Base-by-base conservation (phyloP, 2,797 vertebrate species). In the Hoplostethus atlanticus region DNA sequence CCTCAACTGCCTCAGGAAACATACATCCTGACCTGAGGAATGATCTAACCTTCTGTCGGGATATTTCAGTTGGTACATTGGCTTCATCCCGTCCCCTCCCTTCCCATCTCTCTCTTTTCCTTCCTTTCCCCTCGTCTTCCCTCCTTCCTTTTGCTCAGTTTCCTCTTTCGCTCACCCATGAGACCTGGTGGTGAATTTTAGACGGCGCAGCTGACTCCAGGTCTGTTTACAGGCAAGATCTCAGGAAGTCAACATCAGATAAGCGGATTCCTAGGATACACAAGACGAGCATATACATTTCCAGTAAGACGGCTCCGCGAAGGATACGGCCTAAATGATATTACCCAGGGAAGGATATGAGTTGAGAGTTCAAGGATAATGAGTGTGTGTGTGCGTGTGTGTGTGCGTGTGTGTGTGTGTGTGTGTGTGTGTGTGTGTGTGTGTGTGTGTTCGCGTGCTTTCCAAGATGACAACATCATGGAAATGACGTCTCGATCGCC, bases 171-270 rank as follows among this genome's bases (percentile, higher is more conserved):
- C 67, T 85, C 77, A 87, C 87, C 86, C 89, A 58, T 67, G 84
- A 89, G 87, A 77, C 76, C 60, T 7, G 34, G 63, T 66, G 73
- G 71, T 77, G 76, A 73, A 83, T 84, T 82, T 83, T 47, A 68
- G 79, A 73, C 54, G n/a, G 53, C 84, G 67, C 59, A 60, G 52
- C 12, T 15, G 77, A 75, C 80, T 85, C 73, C 77, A 78, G 83
- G 80, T 88, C 83, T 92, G 88, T 92, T 92, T 92, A 89, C 80
- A 42, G 81, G 83, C 77, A 68, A 80, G 75, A 86, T 84, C 83
- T 91, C 91, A 91, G 93, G 89, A 94, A 93, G 88, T 86, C 76
- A 71, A 79, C 84, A 92, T 93, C 89, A 90, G 91, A 93, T 94
- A 92, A 93, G 90, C 64, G 36, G 80, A 89, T 92, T 90, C 86